Evolutionary conservation across 2,113 vertebrate genomes (phyloP).

Genomic region (Spea bombifrons): DNA sequence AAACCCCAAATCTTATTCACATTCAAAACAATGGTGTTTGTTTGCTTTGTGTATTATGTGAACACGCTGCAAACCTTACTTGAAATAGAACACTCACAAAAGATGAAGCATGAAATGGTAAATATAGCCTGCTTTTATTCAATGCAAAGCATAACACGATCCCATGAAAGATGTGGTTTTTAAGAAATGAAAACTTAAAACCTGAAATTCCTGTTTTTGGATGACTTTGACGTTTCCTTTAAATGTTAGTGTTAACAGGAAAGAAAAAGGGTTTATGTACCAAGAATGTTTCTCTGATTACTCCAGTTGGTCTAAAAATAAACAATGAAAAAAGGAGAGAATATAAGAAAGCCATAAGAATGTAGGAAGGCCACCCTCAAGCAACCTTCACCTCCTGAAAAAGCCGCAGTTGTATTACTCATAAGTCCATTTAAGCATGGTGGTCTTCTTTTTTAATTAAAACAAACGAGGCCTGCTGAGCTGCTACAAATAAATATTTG

Average conservation of each 20-base stretch:
- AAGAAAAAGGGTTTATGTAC: slow-evolving; percentile 42
- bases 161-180: slow-evolving; percentile 28
- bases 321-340: slow-evolving; percentile 54
- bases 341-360: slow-evolving; percentile 32
- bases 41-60: slow-evolving; percentile 11
- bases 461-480: slow-evolving; percentile 63
- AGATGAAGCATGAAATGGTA: background rate
- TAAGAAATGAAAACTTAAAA: slow-evolving; percentile 21
- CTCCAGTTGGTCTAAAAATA: slow-evolving; percentile 59
- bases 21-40: background rate
- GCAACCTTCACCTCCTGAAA: slow-evolving; percentile 50
- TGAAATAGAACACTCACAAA: background rate
- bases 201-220: slow-evolving; percentile 37
- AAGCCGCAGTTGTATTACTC: slow-evolving; percentile 51
- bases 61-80: slow-evolving; percentile 1
- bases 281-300: slow-evolving; percentile 43
- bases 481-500: slow-evolving; percentile 65
- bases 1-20: no score
- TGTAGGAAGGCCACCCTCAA: slow-evolving; percentile 55
- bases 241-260: slow-evolving; percentile 47
- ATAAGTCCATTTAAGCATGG: slow-evolving; percentile 64
- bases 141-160: slow-evolving; percentile 6
- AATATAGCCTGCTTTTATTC: slow-evolving; percentile 12
- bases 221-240: slow-evolving; percentile 45
- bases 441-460: slow-evolving; percentile 77